Evolutionary conservation across 2,888 invertebrate genomes (phyloP).

Genomic region (Drosophila macrospina): DNA sequence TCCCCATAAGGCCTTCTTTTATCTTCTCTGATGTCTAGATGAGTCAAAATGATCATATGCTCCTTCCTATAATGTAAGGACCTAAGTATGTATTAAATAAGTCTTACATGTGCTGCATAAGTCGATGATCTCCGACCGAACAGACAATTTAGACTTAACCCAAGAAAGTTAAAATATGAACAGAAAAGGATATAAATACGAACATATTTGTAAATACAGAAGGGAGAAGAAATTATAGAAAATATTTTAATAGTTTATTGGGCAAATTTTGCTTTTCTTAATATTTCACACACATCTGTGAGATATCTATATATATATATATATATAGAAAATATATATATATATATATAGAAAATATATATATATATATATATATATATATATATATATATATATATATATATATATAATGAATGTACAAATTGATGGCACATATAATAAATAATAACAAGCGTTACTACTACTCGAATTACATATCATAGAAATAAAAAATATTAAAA

Average conservation of each 20-base stretch:
- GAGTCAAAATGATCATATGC: no score
- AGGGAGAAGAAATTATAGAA: neutral
- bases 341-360: neutral
- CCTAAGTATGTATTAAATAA: no score
- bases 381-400: no score
- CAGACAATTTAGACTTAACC: no score
- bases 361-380: neutral
- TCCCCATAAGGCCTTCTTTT: no score
- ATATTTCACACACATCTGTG: neutral
- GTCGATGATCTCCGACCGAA: no score
- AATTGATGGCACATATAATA: constrained; percentile 1
- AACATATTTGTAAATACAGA: no score
- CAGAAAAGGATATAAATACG: no score
- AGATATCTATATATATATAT: neutral
- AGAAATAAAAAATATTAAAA: neutral
- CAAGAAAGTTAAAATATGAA: no score
- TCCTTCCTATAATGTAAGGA: no score
- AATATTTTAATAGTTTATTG: neutral
- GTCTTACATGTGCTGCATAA: no score
- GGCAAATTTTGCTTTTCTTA: neutral
- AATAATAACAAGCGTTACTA: constrained; percentile 10
- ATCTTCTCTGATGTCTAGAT: no score
- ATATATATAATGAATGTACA: neutral
- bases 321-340: constrained; percentile 1
- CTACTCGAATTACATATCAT: constrained; percentile 5